phyloP scores from a whole-genome alignment of 2,113 vertebrate species.

The Phyllopteryx taeniolatus region DNA sequence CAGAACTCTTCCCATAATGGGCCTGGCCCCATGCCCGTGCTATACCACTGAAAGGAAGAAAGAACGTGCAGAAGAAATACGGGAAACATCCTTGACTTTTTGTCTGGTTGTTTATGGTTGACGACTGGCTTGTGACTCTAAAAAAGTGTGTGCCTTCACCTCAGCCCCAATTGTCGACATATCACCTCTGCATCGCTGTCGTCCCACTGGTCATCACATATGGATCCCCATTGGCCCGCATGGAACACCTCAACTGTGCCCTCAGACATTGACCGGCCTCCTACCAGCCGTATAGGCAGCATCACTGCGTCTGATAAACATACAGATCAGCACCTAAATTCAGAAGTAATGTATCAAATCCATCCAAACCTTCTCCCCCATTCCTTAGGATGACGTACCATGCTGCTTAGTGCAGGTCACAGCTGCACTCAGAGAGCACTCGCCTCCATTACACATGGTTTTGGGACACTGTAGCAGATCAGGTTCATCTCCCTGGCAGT shows the following conservation, averaged over 20 bases:
- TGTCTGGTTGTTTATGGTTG: background rate
- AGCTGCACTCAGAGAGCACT: constrained; percentile 78
- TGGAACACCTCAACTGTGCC: constrained; percentile 91
- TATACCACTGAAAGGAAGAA: constrained; percentile 73
- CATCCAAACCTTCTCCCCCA: background rate
- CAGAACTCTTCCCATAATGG: constrained; percentile 84
- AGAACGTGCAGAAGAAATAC: constrained; percentile 2
- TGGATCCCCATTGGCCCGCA: constrained; percentile 89
- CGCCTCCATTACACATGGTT: constrained; percentile 76
- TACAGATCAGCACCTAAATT: background rate
- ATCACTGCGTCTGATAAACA: constrained; percentile 59
- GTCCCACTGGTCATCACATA: constrained; percentile 97
- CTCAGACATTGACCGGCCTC: constrained; percentile 73
- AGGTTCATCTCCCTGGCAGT: constrained; percentile 82
- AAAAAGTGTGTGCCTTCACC: constrained; percentile 68
- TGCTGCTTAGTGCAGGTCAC: constrained; percentile 77
- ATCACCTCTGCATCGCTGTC: constrained; percentile 93
- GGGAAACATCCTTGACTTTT: background rate
- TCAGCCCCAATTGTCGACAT: constrained; percentile 92
- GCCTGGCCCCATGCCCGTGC: constrained; percentile 86
- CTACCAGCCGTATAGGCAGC: constrained; percentile 79
- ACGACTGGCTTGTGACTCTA: background rate
- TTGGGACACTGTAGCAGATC: constrained; percentile 82
- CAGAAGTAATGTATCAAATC: background rate
- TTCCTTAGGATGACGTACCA: background rate